Conservation (phyloP, 2,113 vertebrate genomes). For the Pyxicephalus adspersus region DNA sequence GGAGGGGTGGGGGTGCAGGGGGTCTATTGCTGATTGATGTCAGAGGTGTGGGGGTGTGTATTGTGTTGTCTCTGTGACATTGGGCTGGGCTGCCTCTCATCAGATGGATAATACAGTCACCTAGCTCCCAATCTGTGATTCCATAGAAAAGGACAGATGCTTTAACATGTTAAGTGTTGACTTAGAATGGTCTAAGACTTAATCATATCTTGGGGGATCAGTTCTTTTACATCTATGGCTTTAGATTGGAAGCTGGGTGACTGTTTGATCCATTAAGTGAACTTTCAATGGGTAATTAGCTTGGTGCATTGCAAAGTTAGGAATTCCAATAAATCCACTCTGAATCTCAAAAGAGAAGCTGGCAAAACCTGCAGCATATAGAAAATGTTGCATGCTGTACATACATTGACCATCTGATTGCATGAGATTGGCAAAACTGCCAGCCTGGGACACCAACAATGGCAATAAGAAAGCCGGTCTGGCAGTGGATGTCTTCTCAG, state of each 20-base stretch:
- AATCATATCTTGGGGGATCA: too few species aligned
- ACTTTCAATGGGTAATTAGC: conserved; percentile 23
- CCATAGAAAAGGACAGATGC: background rate
- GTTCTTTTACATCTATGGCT: too few species aligned
- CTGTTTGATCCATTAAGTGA: too few species aligned
- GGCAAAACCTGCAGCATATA: conserved; percentile 16
- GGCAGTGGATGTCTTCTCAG: background rate
- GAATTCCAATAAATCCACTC: background rate
- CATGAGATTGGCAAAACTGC: background rate
- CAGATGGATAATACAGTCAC: background rate
- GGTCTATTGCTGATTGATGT: conserved; percentile 27
- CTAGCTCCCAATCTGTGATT: background rate
- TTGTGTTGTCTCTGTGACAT: conserved; percentile 23
- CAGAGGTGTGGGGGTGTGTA: conserved; percentile 34
- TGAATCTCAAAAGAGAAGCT: background rate
- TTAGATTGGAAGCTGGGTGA: too few species aligned
- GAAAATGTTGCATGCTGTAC: background rate
- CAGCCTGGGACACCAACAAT: background rate
- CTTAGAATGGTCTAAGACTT: conserved; percentile 1
- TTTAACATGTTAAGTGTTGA: background rate
- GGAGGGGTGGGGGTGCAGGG: background rate
- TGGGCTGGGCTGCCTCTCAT: conserved; percentile 38
- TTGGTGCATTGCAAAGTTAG: conserved; percentile 32
- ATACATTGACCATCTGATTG: background rate
- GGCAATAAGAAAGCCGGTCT: background rate